phyloP scores from a whole-genome alignment of 2,888 invertebrate genomes.

The Junonia oenone region DNA sequence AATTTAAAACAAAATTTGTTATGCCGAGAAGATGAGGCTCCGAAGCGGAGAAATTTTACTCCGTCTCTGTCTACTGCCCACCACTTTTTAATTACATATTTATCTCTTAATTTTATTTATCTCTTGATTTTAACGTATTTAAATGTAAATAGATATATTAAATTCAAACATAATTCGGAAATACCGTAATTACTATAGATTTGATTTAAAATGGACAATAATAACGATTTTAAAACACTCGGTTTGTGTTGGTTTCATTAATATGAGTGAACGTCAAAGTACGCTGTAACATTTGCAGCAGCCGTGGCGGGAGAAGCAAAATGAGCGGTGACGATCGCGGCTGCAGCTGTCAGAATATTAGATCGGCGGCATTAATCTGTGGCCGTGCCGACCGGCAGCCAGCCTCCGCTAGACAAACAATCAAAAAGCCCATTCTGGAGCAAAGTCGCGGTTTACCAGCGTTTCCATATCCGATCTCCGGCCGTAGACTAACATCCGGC shows the following conservation, averaged over 20 bases:
- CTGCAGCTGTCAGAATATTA: slow-evolving; percentile 67
- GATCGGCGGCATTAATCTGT: slow-evolving; percentile 68
- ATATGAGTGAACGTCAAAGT: slow-evolving; percentile 1
- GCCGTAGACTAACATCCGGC: slow-evolving; percentile 47
- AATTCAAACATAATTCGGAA: no score
- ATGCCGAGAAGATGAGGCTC: no score
- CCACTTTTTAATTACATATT: no score
- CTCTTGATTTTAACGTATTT: no score
- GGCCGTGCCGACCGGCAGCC: slow-evolving; percentile 34
- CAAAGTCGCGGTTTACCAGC: slow-evolving; percentile 55
- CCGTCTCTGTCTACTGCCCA: no score
- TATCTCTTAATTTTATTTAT: no score
- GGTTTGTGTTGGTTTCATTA: neutral
- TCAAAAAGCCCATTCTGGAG: slow-evolving; percentile 61
- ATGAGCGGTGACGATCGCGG: slow-evolving; percentile 32
- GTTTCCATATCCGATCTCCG: slow-evolving; percentile 57
- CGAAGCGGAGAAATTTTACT: no score
- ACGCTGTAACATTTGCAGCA: slow-evolving; percentile 23
- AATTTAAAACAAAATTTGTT: no score
- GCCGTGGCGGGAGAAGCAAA: slow-evolving; percentile 26
- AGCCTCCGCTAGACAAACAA: slow-evolving; percentile 44
- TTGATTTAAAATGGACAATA: no score
- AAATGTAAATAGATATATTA: no score
- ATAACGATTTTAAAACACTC: no score
- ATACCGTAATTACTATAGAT: no score